These are phyloP conservation scores for Linnaemya vulpina DNA, from an alignment of 2,888 invertebrate species.

Conservation along the genomic window DNA sequence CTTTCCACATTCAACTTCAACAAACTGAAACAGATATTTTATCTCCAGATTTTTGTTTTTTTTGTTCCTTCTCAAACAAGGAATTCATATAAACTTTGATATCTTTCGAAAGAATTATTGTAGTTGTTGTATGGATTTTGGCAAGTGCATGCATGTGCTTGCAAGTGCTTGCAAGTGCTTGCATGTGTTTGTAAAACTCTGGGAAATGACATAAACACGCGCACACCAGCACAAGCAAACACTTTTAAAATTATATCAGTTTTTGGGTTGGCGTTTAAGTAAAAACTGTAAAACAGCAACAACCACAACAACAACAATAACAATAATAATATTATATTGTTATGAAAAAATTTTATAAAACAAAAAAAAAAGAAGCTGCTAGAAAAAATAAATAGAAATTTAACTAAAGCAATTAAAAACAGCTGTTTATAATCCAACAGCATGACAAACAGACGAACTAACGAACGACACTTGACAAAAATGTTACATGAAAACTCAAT, in stretches of 20 bases:
- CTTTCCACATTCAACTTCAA: slow-evolving; percentile 8
- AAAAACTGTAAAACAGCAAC: slow-evolving; percentile 21
- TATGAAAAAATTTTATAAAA: slow-evolving; percentile 14
- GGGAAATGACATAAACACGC: slow-evolving; percentile 41
- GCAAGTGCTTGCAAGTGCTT: not conserved
- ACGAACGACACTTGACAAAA: slow-evolving; percentile 59
- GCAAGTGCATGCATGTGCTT: not conserved
- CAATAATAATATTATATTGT: slow-evolving; percentile 16
- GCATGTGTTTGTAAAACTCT: slow-evolving; percentile 45
- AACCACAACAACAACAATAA: slow-evolving; percentile 15
- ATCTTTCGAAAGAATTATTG: slow-evolving; percentile 41
- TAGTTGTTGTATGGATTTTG: not conserved
- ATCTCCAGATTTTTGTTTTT: slow-evolving; percentile 20
- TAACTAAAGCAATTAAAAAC: slow-evolving; percentile 72
- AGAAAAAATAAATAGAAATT: slow-evolving; percentile 43
- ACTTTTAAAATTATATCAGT: slow-evolving; percentile 13
- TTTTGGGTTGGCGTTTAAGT: slow-evolving; percentile 26
- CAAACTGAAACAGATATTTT: slow-evolving; percentile 48
- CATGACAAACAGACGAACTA: slow-evolving; percentile 41
- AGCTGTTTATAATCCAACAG: slow-evolving; percentile 72
- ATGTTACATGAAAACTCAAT: slow-evolving; percentile 70
- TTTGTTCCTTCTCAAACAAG: not conserved
- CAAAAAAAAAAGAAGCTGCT: slow-evolving; percentile 1
- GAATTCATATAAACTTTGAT: slow-evolving; percentile 48
- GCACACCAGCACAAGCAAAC: not conserved